Percentiles rank a stretch among this genome's conserved stretches.
Evolutionary conservation across 1,140 invertebrate species (phyloP).

Genomic region (Apis dorsata): DNA sequence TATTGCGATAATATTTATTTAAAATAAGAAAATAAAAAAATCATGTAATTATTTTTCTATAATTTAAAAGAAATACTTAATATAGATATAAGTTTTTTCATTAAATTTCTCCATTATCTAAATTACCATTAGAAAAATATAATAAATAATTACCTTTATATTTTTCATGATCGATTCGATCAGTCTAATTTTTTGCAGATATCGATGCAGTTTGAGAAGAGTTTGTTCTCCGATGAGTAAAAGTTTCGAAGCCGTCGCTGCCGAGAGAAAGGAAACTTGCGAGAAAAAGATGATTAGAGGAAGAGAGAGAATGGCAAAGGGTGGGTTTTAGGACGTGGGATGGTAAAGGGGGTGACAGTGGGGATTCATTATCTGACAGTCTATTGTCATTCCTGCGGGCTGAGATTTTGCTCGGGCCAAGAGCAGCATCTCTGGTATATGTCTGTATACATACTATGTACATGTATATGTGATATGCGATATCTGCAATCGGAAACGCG

Average conservation of each 20-base stretch:
- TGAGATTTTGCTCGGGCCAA: conserved; percentile 71
- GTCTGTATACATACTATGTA: conserved; percentile 33
- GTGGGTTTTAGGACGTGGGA: conserved; percentile 70
- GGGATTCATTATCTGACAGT: conserved; percentile 77
- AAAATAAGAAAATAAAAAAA: not conserved
- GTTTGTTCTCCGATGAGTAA: conserved; percentile 49
- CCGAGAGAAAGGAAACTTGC: conserved; percentile 2
- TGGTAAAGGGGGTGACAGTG: conserved; percentile 67
- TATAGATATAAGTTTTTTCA: not conserved
- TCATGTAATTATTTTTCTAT: not conserved
- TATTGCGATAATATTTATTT: not conserved
- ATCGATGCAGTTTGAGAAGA: not conserved
- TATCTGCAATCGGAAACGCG: conserved; percentile 55
- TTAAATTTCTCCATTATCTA: not conserved
- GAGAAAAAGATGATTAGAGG: conserved; percentile 1
- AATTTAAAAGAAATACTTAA: not conserved
- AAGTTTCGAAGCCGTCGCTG: conserved; percentile 64
- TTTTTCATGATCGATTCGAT: not conserved
- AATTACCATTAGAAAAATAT: not conserved
- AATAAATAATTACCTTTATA: not conserved
- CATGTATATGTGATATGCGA: conserved; percentile 50
- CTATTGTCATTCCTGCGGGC: conserved; percentile 75
- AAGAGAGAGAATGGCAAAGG: conserved; percentile 60
- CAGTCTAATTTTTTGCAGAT: conserved; percentile 2
- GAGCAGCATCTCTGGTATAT: conserved; percentile 55